These are phyloP conservation scores for Lepidonotus clava DNA, from an alignment of 2,888 invertebrate genomes.

Conservation along the genomic window DNA sequence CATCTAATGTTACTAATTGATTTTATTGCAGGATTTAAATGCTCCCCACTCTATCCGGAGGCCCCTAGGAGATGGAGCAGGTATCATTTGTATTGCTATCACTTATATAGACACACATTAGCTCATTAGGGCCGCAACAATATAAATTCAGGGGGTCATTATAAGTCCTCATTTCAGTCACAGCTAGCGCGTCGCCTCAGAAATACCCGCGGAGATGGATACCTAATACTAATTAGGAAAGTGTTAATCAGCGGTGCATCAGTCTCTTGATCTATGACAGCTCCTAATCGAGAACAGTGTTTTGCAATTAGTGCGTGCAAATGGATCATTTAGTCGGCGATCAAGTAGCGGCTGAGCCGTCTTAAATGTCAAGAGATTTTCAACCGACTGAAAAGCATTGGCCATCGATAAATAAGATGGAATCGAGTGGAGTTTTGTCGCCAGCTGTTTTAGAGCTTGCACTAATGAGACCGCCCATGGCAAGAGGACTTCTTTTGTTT, in stretches of 20 bases:
- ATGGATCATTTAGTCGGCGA: constrained; percentile 50
- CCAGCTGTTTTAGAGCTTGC: constrained; percentile 14
- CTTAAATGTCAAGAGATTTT: constrained; percentile 48
- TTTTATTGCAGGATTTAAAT: neutral
- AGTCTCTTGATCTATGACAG: constrained; percentile 39
- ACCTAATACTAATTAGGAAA: constrained; percentile 33
- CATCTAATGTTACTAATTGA: neutral
- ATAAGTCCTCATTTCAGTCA: neutral
- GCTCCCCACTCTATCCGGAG: neutral
- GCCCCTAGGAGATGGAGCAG: neutral
- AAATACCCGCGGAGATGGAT: constrained; percentile 10
- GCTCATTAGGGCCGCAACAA: neutral
- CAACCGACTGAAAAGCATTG: constrained; percentile 35
- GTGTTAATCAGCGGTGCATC: constrained; percentile 30
- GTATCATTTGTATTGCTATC: neutral
- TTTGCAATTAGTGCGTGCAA: constrained; percentile 49
- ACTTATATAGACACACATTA: neutral
- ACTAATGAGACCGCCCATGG: constrained; percentile 33
- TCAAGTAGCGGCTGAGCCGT: constrained; percentile 43
- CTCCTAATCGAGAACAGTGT: constrained; percentile 40
- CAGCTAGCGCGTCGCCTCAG: constrained; percentile 11
- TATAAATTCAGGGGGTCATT: neutral
- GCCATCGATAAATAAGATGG: constrained; percentile 31
- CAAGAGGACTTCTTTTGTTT: constrained; percentile 23
- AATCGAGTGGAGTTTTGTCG: constrained; percentile 25